Percentiles rank a stretch among this genome's conserved stretches.
phyloP scores from a whole-genome alignment of 2,888 invertebrate genomes.

The Phorcus lineatus region DNA sequence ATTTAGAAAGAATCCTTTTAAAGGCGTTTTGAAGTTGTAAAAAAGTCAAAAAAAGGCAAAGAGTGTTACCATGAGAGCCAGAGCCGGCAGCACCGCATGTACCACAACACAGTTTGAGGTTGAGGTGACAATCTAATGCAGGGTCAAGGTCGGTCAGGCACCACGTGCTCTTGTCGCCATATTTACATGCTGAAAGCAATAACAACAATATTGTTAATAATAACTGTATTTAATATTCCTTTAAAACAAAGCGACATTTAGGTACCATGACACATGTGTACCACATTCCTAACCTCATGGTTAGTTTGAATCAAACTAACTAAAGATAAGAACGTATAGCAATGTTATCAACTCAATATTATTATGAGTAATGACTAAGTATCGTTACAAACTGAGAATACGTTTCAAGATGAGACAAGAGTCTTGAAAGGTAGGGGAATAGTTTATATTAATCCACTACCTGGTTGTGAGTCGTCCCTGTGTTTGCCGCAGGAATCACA shows the following conservation, averaged over 20 bases:
- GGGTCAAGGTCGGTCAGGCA: constrained; percentile 40
- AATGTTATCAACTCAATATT: too few species aligned
- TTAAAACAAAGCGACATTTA: neutral
- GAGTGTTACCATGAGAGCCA: neutral
- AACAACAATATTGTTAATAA: too few species aligned
- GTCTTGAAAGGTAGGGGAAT: too few species aligned
- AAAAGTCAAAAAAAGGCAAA: neutral
- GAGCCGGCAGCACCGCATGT: constrained; percentile 14
- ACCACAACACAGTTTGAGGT: constrained; percentile 37
- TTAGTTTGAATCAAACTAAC: neutral
- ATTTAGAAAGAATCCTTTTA: neutral
- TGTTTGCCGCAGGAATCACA: constrained; percentile 34
- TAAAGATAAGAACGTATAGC: neutral
- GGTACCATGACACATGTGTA: neutral
- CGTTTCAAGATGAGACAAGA: too few species aligned
- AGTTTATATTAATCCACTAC: constrained; percentile 1
- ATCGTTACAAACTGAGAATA: too few species aligned
- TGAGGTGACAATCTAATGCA: constrained; percentile 37
- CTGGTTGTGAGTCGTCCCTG: constrained; percentile 31
- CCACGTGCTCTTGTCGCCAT: constrained; percentile 50
- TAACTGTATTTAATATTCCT: neutral
- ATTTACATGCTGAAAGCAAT: constrained; percentile 46
- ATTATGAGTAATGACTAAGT: too few species aligned
- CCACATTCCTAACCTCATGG: neutral
- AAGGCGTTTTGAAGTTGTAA: too few species aligned